These are phyloP conservation scores for Heterodera filipjevi DNA, from an alignment of 2,888 invertebrate species.

Conservation along the genomic window DNA sequence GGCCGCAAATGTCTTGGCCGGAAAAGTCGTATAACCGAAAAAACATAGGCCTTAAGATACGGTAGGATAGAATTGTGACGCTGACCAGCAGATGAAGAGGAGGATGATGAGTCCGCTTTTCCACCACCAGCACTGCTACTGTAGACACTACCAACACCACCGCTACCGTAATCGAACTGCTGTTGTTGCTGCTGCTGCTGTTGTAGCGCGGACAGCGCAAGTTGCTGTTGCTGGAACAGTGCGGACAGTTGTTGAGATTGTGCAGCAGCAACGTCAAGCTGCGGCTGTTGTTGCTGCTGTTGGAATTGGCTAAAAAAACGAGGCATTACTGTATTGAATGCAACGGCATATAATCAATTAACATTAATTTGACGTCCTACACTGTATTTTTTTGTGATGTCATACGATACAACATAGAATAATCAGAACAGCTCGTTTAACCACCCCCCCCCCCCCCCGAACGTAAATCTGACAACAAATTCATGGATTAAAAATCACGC, in stretches of 20 bases:
- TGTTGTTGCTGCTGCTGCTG: conserved; percentile 23
- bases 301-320: conserved; percentile 34
- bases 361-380: too few relatives aligned
- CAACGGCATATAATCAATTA: too few relatives aligned
- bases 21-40: too few relatives aligned
- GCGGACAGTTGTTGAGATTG: conserved; percentile 27
- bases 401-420: too few relatives aligned
- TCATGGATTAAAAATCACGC: too few relatives aligned
- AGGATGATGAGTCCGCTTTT: background rate
- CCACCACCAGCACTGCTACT: conserved; percentile 2
- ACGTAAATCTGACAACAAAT: too few relatives aligned
- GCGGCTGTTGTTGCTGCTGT: conserved; percentile 47
- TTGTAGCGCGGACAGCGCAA: conserved; percentile 30
- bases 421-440: too few relatives aligned
- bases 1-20: too few relatives aligned
- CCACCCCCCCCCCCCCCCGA: too few relatives aligned
- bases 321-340: too few relatives aligned
- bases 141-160: conserved; percentile 7
- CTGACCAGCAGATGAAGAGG: background rate
- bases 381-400: too few relatives aligned
- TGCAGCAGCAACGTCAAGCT: conserved; percentile 36
- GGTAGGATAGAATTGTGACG: background rate
- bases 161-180: conserved; percentile 5
- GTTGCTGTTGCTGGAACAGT: conserved; percentile 45
- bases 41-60: background rate